A percentile compares a stretch with the other conserved stretches of the same genome.
These are phyloP conservation scores for Apogon hyalosoma DNA, from an alignment of 2,797 vertebrate genomes.

Conservation along the genomic window DNA sequence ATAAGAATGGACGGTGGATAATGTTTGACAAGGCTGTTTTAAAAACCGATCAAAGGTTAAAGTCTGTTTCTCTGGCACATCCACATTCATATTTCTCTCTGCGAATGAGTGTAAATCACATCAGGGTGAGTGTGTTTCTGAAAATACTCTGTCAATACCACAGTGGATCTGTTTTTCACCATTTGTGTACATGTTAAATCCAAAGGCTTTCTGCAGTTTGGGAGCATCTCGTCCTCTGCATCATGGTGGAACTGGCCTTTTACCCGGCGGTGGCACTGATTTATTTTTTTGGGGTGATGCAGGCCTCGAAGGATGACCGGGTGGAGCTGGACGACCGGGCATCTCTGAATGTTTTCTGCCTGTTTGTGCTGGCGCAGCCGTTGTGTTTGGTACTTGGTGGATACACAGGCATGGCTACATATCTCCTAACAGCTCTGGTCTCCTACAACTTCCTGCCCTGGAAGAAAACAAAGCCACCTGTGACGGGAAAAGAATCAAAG, in stretches of 20 bases:
- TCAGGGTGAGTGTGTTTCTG: conserved; percentile 52
- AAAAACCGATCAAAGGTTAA: conserved; percentile 72
- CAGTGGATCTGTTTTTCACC: conserved; percentile 27
- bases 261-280: conserved; percentile 84
- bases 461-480: conserved; percentile 43
- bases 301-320: conserved; percentile 70
- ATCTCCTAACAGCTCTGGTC: conserved; percentile 79
- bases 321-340: conserved; percentile 82
- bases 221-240: conserved; percentile 20
- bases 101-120: conserved; percentile 14
- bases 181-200: conserved; percentile 33
- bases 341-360: conserved; percentile 86
- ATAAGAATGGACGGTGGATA: conserved; percentile 60
- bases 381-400: conserved; percentile 82
- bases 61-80: conserved; percentile 35
- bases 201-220: conserved; percentile 23
- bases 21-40: conserved; percentile 75
- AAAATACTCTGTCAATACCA: conserved; percentile 24
- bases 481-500: conserved; percentile 52
- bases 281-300: conserved; percentile 85
- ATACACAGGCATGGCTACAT: conserved; percentile 83
- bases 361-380: conserved; percentile 86
- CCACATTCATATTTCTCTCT: conserved; percentile 37
- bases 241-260: conserved; percentile 81
- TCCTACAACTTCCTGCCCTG: conserved; percentile 86